Conservation (phyloP, 2,888 invertebrate species). For the Cheilosia grossa region DNA sequence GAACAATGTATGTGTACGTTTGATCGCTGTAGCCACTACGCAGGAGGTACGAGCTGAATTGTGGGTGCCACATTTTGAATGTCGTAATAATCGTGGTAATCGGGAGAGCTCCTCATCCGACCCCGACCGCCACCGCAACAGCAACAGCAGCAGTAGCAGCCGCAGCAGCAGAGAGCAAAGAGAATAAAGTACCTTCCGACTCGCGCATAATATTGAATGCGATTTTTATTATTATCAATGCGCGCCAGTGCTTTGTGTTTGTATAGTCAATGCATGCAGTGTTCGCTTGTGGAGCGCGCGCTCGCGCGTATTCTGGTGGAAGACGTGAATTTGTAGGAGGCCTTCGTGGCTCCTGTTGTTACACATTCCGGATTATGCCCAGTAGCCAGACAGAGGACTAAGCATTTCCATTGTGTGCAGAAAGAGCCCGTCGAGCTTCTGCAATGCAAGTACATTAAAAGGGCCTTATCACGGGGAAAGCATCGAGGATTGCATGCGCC, state of each 20-base stretch:
- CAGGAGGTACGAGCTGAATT: conserved; percentile 64
- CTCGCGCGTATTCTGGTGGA: conserved; percentile 36
- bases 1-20: conserved; percentile 39
- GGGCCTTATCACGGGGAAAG: conserved; percentile 62
- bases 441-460: conserved; percentile 72
- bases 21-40: conserved; percentile 57
- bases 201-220: conserved; percentile 72
- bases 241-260: conserved; percentile 61
- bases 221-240: conserved; percentile 73
- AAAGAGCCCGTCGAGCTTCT: conserved; percentile 65
- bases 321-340: conserved; percentile 70
- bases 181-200: conserved; percentile 58
- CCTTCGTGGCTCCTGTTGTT: conserved; percentile 80
- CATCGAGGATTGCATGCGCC: conserved; percentile 69
- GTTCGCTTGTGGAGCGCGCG: conserved; percentile 33
- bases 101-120: conserved; percentile 56
- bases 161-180: conserved; percentile 18
- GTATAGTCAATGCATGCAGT: conserved; percentile 8
- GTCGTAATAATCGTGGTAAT: conserved; percentile 74
- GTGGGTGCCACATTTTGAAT: conserved; percentile 75
- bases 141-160: background rate
- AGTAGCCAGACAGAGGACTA: conserved; percentile 37
- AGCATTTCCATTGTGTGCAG: conserved; percentile 45
- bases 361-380: conserved; percentile 77
- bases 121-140: background rate